phyloP scores from a whole-genome alignment of 2,888 invertebrate species.

The Stenoptilia bipunctidactyla region DNA sequence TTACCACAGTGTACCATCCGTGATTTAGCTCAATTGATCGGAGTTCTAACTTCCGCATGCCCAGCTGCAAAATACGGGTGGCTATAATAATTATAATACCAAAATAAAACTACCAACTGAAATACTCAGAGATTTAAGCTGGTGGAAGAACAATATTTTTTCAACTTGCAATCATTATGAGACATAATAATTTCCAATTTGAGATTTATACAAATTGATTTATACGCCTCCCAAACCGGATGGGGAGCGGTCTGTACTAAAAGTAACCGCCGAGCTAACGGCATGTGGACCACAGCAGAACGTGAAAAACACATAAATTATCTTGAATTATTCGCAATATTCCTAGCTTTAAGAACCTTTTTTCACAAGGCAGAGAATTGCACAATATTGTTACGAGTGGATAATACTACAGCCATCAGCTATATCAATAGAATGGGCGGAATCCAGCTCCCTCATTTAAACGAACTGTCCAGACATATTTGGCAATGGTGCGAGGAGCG shows the following conservation, averaged over 20 bases:
- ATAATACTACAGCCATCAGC: constrained; percentile 14
- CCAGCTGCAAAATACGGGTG: neutral
- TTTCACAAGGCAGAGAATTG: neutral
- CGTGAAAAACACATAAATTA: neutral
- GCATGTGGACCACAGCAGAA: neutral
- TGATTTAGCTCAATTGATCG: neutral
- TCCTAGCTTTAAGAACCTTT: neutral
- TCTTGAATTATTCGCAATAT: neutral
- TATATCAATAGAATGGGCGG: constrained; percentile 14
- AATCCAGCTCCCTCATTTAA: constrained; percentile 10
- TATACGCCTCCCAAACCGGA: constrained; percentile 1
- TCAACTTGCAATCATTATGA: neutral
- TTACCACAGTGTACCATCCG: neutral
- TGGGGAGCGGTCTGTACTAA: neutral
- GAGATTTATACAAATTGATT: constrained; percentile 7
- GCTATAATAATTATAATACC: neutral
- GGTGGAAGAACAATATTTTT: constrained; percentile 8
- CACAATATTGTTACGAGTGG: neutral
- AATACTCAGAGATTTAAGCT: constrained; percentile 2
- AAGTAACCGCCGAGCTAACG: neutral
- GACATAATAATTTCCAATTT: constrained; percentile 2
- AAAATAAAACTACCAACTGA: constrained; percentile 1
- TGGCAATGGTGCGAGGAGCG: constrained; percentile 13
- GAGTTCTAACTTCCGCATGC: neutral
- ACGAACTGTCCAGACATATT: constrained; percentile 4